Percentiles rank a stretch among this genome's conserved stretches.
Evolutionary conservation across 2,797 vertebrate genomes (phyloP).

Genomic region (Vultur gryphus): DNA sequence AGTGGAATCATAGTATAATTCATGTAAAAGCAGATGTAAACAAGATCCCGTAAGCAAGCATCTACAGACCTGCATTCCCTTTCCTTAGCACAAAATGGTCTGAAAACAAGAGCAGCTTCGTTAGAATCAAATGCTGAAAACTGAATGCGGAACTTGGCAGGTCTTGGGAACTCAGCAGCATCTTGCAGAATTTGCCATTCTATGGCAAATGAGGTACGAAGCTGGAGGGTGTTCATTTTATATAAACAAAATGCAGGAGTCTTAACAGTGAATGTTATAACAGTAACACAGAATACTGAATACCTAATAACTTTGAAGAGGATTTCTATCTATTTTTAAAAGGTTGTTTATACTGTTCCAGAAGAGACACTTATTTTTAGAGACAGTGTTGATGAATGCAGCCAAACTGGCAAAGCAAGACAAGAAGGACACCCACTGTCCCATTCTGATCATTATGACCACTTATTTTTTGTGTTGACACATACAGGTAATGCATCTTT

Average conservation of each 20-base stretch:
- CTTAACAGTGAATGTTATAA: neutral
- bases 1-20: neutral
- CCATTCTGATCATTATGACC: neutral
- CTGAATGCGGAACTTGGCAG: neutral
- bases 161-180: neutral
- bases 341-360: neutral
- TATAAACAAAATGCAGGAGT: neutral
- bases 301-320: neutral
- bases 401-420: neutral
- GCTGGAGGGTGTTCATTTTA: neutral
- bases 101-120: neutral
- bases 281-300: neutral
- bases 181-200: neutral
- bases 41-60: neutral
- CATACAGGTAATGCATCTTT: neutral
- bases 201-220: rapidly evolving
- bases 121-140: neutral
- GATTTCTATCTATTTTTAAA: neutral
- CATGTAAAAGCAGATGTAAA: neutral
- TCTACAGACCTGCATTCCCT: neutral
- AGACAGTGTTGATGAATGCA: neutral
- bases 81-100: neutral
- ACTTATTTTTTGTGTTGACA: neutral
- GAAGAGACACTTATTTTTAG: neutral
- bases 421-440: neutral